phyloP scores from a whole-genome alignment of 2,113 vertebrate genomes.

The Scopus umbretta region DNA sequence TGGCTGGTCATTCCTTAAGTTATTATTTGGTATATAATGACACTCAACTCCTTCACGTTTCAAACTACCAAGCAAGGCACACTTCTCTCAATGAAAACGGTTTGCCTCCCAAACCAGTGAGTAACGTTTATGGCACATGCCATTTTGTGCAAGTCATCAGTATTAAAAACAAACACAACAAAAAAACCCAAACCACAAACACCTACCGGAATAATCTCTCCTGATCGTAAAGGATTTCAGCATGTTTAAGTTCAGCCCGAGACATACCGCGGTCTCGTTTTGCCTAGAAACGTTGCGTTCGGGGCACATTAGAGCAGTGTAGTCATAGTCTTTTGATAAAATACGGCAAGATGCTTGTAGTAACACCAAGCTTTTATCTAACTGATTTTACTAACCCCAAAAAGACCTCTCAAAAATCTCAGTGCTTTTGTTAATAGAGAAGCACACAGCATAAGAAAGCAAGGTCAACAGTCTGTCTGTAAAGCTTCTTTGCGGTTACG shows the following conservation, averaged over 20 bases:
- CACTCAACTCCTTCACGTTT: background rate
- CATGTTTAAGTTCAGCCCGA: background rate
- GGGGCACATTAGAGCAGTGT: background rate
- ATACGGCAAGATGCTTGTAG: background rate
- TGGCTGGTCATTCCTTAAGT: background rate
- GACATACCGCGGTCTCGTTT: background rate
- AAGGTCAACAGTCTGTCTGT: background rate
- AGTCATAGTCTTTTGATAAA: background rate
- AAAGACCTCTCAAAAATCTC: background rate
- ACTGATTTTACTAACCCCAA: background rate
- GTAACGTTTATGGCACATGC: background rate
- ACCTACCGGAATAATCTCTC: background rate
- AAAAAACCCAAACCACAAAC: background rate
- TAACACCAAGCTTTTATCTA: background rate
- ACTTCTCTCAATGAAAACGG: background rate
- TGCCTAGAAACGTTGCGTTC: background rate
- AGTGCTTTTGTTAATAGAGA: background rate
- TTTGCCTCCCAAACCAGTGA: background rate
- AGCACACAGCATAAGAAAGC: background rate
- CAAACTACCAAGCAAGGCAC: background rate
- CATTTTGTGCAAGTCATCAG: background rate
- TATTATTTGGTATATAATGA: background rate
- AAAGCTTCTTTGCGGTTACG: background rate
- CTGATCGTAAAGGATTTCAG: background rate
- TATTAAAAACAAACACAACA: background rate